These are phyloP conservation scores for Heliconius ethilla DNA, from an alignment of 2,888 invertebrate genomes.

Conservation along the genomic window DNA sequence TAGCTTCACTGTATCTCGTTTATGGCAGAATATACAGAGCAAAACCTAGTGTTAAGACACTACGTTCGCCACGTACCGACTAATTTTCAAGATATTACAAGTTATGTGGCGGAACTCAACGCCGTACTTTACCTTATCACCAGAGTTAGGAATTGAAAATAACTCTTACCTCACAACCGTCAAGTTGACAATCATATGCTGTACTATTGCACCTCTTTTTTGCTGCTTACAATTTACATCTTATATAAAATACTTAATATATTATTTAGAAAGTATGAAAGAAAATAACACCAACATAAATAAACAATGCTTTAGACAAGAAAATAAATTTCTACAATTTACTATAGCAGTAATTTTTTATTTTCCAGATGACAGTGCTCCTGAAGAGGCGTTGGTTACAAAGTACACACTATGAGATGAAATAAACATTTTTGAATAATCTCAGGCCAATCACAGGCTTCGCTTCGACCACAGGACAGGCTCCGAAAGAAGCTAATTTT, in stretches of 20 bases:
- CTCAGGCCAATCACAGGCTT: conserved; percentile 56
- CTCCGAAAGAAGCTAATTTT: conserved; percentile 36
- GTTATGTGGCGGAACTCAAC: not conserved
- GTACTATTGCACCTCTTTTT: not conserved
- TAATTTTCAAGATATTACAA: no score
- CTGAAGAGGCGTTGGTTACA: conserved; percentile 73
- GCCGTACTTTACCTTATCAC: not conserved
- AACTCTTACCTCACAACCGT: not conserved
- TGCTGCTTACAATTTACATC: not conserved
- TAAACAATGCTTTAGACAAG: not conserved
- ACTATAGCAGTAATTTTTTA: not conserved
- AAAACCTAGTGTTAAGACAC: no score
- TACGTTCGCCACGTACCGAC: no score
- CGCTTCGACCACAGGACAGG: conserved; percentile 50
- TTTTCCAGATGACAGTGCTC: conserved; percentile 78
- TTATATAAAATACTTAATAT: not conserved
- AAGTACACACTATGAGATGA: conserved; percentile 71
- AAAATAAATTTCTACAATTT: not conserved
- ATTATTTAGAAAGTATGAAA: not conserved
- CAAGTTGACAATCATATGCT: not conserved
- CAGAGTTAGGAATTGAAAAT: no score
- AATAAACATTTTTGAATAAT: conserved; percentile 58
- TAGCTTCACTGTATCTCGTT: no score
- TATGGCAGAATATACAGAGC: no score
- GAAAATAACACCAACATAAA: not conserved